Conservation (phyloP, 1,140 invertebrate species). For the Mycetomoellerius zeteki region DNA sequence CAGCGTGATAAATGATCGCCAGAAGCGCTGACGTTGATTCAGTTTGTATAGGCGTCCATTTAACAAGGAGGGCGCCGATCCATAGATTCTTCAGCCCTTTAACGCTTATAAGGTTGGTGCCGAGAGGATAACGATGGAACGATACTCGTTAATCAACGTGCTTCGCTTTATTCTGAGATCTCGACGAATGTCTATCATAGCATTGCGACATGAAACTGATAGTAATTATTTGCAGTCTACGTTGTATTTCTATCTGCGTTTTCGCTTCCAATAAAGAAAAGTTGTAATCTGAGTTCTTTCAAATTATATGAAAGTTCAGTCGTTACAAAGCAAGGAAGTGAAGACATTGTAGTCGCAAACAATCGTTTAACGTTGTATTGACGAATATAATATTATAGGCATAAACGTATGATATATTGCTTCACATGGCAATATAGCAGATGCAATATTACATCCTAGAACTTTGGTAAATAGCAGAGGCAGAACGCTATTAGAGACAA, state of each 20-base stretch:
- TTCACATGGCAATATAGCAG: conserved; percentile 50
- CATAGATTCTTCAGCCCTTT: conserved; percentile 68
- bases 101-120: conserved; percentile 71
- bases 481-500: conserved; percentile 59
- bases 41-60: conserved; percentile 74
- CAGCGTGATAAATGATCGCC: conserved; percentile 72
- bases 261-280: neutral
- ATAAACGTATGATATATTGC: conserved; percentile 50
- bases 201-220: conserved; percentile 56
- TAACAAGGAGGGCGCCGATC: conserved; percentile 69
- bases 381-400: conserved; percentile 35
- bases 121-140: conserved; percentile 66
- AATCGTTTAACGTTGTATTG: conserved; percentile 51
- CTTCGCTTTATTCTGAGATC: conserved; percentile 54
- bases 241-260: neutral
- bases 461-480: conserved; percentile 60
- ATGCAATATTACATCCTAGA: conserved; percentile 61
- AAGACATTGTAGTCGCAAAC: conserved; percentile 9
- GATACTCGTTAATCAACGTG: conserved; percentile 75
- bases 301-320: neutral
- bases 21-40: conserved; percentile 75
- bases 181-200: conserved; percentile 42
- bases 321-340: neutral
- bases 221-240: conserved; percentile 25
- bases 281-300: neutral